Base-by-base conservation (phyloP, 2,888 invertebrate genomes). In the Hypselothyrea guttata region DNA sequence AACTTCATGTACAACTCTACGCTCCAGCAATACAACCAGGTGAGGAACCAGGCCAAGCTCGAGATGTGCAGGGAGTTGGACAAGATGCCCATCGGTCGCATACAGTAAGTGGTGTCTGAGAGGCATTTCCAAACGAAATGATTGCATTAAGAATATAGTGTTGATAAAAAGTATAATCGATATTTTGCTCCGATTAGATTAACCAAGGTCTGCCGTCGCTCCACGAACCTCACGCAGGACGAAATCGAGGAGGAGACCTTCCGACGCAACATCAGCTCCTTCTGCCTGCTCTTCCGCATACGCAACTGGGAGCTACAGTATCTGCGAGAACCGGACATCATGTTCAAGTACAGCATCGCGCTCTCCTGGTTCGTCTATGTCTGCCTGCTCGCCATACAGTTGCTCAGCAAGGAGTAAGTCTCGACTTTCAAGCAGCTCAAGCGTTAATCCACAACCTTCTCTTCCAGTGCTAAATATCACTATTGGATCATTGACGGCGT, bases 31-130 rank as follows among this genome's bases (percentile, higher is more conserved):
- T 90, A 90, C 68, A 90, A 88, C 61, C 89, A 90, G 67, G 90
- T 90, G 42, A 86, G 90, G 9, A 88, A 85, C 16, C 89, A 90
- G 72, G 89, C 90, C 4, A 90, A 96, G 85, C 92, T 93, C 7
- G 94, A 95, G 86, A 95, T 97, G 95, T 93, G 94, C 47, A 92
- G 93, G 30, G 95, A 95, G 70, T 94, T 97, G 67, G 94, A 95
- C 72, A 93, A 94, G 72, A 95, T 97, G 94, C 94, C 95, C n/a
- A 93, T 95, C 64, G 94, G 95, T 58, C 95, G 95, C 88, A 93
- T 92, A 90, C 93, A 93, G 94, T 94, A 89, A 91, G 92, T 9
- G 44, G 41, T 45, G 13, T n/a, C n/a, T n/a, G n/a, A n/a, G n/a
- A n/a, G n/a, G n/a, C n/a, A n/a, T n/a, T n/a, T n/a, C n/a, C n/a